Conservation (phyloP, 2,888 invertebrate genomes). For the Campaea margaritaria region DNA sequence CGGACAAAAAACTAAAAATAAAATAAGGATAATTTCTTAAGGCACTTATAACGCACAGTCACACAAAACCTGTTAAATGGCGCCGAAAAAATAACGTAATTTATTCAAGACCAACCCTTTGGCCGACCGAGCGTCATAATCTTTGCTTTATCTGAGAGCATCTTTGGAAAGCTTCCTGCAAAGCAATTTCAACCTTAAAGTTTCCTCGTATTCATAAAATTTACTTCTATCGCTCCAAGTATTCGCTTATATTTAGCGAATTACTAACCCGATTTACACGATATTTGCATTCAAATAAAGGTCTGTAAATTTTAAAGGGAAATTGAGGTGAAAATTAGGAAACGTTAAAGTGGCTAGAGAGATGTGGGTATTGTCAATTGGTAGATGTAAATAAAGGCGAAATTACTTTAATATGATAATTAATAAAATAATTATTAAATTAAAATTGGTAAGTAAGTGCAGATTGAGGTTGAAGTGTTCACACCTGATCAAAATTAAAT, state of each 20-base stretch:
- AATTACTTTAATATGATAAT: neutral
- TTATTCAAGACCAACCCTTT: constrained; percentile 61
- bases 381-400: constrained; percentile 1
- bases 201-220: constrained; percentile 3
- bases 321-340: no score
- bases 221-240: neutral
- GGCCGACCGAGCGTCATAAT: constrained; percentile 57
- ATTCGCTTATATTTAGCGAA: neutral
- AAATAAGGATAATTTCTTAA: constrained; percentile 36
- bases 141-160: constrained; percentile 54
- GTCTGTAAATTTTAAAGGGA: neutral
- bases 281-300: neutral
- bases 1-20: constrained; percentile 44
- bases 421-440: constrained; percentile 15
- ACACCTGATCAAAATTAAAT: constrained; percentile 35
- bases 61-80: constrained; percentile 53
- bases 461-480: constrained; percentile 32
- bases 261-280: neutral
- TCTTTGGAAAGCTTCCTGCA: constrained; percentile 32
- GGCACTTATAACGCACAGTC: constrained; percentile 49
- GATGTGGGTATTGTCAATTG: neutral
- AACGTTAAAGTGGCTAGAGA: no score
- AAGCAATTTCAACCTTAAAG: constrained; percentile 37
- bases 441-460: constrained; percentile 26
- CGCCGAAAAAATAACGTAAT: constrained; percentile 64